Evolutionary conservation across 2,797 vertebrate genomes (phyloP).

Genomic region (Notoglanidium macrostoma): DNA sequence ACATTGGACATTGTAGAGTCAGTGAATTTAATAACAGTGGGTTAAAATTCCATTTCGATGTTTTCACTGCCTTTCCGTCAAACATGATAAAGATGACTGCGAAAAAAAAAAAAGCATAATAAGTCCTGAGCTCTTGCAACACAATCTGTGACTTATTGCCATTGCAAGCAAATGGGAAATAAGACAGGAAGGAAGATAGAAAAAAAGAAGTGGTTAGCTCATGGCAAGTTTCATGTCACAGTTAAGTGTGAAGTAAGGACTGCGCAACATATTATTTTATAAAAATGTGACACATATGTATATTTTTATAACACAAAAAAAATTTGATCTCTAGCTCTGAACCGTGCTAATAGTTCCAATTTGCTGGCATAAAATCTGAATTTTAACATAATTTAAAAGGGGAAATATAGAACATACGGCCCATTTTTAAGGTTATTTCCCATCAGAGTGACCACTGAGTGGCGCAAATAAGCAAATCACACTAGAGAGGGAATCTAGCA

Average conservation of each 20-base stretch:
- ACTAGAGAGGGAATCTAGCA: not conserved
- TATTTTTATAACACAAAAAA: too few relatives aligned
- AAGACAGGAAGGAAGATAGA: not conserved
- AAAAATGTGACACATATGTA: not conserved
- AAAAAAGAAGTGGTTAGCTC: not conserved
- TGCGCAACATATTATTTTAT: not conserved
- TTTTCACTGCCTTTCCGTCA: not conserved
- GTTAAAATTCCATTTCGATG: not conserved
- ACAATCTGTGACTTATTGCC: not conserved
- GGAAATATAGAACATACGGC: not conserved
- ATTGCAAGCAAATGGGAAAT: not conserved
- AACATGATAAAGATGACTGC: not conserved
- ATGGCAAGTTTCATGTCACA: not conserved
- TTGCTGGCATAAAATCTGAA: not conserved
- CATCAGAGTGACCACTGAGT: too few relatives aligned
- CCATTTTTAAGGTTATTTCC: not conserved
- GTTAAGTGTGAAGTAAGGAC: not conserved
- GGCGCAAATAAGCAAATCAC: not conserved
- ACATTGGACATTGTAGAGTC: not conserved
- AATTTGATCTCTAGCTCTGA: not conserved
- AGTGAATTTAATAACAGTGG: not conserved
- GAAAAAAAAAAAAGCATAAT: not conserved
- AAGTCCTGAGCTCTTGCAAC: not conserved
- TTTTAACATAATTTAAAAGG: not conserved
- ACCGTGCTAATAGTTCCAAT: not conserved